These are phyloP conservation scores for Sebastes matsubarae DNA, from an alignment of 2,797 vertebrate species.

Conservation along the genomic window DNA sequence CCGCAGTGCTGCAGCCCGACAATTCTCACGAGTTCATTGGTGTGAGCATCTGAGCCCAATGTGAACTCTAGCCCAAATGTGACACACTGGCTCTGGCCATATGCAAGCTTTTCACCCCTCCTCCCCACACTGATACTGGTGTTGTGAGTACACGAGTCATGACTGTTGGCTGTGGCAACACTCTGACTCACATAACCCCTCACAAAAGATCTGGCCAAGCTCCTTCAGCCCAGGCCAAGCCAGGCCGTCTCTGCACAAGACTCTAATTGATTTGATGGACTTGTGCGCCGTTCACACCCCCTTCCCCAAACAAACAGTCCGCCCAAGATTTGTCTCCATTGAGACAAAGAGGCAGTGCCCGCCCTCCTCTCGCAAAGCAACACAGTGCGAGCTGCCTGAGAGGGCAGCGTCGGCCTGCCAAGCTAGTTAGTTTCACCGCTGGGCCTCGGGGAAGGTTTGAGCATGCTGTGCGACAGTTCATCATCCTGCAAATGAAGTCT, in stretches of 20 bases:
- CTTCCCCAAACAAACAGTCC: conserved; percentile 67
- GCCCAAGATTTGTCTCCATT: conserved; percentile 47
- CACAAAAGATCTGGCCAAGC: conserved; percentile 59
- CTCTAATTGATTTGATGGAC: conserved; percentile 77
- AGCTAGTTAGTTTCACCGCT: conserved; percentile 53
- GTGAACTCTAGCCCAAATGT: conserved; percentile 66
- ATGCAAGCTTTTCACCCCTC: conserved; percentile 70
- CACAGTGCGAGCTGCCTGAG: conserved; percentile 6
- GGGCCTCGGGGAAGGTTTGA: conserved; percentile 56
- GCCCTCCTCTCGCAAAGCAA: conserved; percentile 12
- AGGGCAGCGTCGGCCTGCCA: conserved; percentile 51
- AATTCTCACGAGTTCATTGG: conserved; percentile 51
- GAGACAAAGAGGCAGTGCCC: conserved; percentile 50
- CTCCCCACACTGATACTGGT: conserved; percentile 47
- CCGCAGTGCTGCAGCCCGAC: conserved; percentile 15
- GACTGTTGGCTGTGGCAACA: conserved; percentile 65
- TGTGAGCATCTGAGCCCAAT: conserved; percentile 68
- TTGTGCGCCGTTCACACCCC: conserved; percentile 62
- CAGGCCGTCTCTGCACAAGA: conserved; percentile 53
- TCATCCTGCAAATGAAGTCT: conserved; percentile 4
- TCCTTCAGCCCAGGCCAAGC: conserved; percentile 64
- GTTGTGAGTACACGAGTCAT: conserved; percentile 64
- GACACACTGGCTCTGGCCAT: conserved; percentile 71
- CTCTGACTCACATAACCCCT: conserved; percentile 73
- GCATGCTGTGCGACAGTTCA: conserved; percentile 23